A percentile compares a stretch with the other conserved stretches of the same genome.
Conservation (phyloP, 2,113 vertebrate species). For the Peucedramus taeniatus region DNA sequence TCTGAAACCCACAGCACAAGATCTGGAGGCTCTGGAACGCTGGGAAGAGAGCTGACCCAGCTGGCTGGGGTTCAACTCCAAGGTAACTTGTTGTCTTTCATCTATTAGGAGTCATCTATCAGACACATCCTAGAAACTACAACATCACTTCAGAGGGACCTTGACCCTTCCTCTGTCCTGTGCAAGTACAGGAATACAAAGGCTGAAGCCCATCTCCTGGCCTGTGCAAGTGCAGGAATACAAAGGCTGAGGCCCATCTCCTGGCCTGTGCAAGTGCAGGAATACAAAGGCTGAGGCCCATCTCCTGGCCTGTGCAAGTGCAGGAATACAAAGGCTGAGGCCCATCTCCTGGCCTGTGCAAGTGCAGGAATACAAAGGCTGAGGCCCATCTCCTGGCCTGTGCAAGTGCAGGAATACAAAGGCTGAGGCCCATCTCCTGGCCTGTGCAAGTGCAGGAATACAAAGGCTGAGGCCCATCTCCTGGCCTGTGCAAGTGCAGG, state of each 20-base stretch:
- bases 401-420: neutral
- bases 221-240: rapidly evolving
- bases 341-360: rapidly evolving
- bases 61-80: neutral
- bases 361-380: neutral
- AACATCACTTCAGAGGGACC: neutral
- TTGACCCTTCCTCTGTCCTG: neutral
- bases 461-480: neutral
- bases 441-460: rapidly evolving
- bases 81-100: neutral
- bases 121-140: neutral
- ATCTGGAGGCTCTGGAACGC: neutral
- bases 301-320: rapidly evolving
- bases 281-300: neutral
- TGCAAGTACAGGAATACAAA: neutral
- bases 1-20: neutral
- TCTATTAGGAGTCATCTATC: neutral
- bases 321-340: neutral
- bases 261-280: rapidly evolving
- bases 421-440: neutral
- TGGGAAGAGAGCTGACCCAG: neutral
- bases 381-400: rapidly evolving
- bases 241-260: neutral
- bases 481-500: rapidly evolving
- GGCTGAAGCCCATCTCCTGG: neutral